phyloP scores from a whole-genome alignment of 2,888 invertebrate genomes.

The Eutolmus rufibarbis region DNA sequence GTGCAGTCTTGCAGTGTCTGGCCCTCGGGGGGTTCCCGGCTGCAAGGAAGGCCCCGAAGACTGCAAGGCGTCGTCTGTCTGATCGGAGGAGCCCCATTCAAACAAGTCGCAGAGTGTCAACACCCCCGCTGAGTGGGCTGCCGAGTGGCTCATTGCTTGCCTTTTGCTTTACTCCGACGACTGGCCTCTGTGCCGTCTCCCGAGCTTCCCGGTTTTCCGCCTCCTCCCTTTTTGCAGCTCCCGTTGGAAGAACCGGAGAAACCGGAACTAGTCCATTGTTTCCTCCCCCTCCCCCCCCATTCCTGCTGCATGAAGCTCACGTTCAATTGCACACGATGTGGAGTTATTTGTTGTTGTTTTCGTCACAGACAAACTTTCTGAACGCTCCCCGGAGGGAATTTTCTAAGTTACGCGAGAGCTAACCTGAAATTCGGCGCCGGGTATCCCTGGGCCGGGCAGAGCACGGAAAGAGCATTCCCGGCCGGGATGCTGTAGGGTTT shows the following conservation, averaged over 20 bases:
- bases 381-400: neutral
- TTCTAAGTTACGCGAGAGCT: constrained; percentile 4
- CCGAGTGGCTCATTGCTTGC: neutral
- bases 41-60: neutral
- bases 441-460: constrained; percentile 75
- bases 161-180: neutral
- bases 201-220: neutral
- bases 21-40: neutral
- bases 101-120: constrained; percentile 21
- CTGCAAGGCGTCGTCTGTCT: neutral
- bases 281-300: neutral
- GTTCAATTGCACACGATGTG: constrained; percentile 21
- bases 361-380: neutral
- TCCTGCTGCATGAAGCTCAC: neutral
- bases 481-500: constrained; percentile 46
- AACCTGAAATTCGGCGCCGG: constrained; percentile 75
- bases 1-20: neutral
- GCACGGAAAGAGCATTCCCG: constrained; percentile 55
- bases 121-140: neutral
- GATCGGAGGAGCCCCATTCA: constrained; percentile 18
- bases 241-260: neutral
- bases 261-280: constrained; percentile 22
- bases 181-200: neutral
- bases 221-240: neutral
- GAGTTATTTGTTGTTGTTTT: neutral